These are phyloP conservation scores for Anagrus nilaparvatae DNA, from an alignment of 1,140 invertebrate species.

Conservation along the genomic window DNA sequence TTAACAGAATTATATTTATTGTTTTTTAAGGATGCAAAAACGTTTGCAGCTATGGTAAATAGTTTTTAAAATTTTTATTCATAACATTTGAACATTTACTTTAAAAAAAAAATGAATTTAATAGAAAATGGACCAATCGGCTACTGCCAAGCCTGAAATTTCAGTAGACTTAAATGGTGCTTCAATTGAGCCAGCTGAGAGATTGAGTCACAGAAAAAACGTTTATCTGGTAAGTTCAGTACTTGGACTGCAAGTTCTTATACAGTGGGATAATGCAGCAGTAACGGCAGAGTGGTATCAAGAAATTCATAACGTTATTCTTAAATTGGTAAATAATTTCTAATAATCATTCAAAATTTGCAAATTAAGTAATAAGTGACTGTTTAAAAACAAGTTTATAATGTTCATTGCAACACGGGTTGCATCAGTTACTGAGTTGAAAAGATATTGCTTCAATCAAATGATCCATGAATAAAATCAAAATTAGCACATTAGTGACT, in stretches of 20 bases:
- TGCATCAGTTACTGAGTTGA: too few species aligned
- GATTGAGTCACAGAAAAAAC: slow-evolving; percentile 49
- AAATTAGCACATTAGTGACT: too few species aligned
- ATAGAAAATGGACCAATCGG: slow-evolving; percentile 34
- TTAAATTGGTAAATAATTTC: slow-evolving; percentile 39
- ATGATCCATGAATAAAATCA: too few species aligned
- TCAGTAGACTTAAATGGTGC: slow-evolving; percentile 49
- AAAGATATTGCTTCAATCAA: too few species aligned
- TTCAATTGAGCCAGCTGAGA: slow-evolving; percentile 43
- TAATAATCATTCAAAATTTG: too few species aligned
- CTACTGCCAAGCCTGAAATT: slow-evolving; percentile 43
- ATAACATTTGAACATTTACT: background rate
- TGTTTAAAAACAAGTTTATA: too few species aligned
- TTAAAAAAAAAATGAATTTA: slow-evolving; percentile 11
- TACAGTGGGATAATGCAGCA: slow-evolving; percentile 45
- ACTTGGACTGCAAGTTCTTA: slow-evolving; percentile 45
- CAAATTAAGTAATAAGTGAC: too few species aligned
- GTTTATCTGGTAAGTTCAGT: slow-evolving; percentile 48
- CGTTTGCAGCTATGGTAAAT: slow-evolving; percentile 39
- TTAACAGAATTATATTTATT: slow-evolving; percentile 51
- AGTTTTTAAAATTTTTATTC: background rate
- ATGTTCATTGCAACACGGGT: too few species aligned
- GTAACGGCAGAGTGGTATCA: slow-evolving; percentile 44
- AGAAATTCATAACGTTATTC: slow-evolving; percentile 41
- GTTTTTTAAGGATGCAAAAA: slow-evolving; percentile 52